Evolutionary conservation across 2,888 invertebrate species (phyloP), one percentile per base, ranked within the genome.

Genomic region (Caenorhabditis sinica): DNA sequence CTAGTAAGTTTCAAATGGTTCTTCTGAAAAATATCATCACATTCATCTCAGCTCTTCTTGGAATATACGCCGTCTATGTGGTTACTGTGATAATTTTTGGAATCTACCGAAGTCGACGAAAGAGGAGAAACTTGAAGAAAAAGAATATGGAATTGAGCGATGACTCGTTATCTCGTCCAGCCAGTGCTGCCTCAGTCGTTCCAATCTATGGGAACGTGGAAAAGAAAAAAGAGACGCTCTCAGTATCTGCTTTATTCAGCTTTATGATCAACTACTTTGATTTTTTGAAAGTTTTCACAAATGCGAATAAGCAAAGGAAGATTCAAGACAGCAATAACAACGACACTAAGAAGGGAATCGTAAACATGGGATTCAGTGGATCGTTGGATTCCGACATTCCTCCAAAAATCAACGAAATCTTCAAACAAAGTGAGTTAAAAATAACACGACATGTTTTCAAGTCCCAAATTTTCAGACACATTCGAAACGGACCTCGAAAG

Each of bases 11-110:
- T 36, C 23, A 49, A 15, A 51, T 9, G 11, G 9, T 2, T 17
- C 20, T 58, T 11, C 2, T n/a, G n/a, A n/a, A n/a, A n/a, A n/a
- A 1, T 45, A 0, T 20, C 61, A 36, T 23, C 25, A 43, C n/a
- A 17, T 23, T 23, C 25, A n/a, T 86, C 86, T 36, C 72, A 86
- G 94, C 94, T 79, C 93, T 94, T 79, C 92, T 94, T 40, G 82
- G 92, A 6, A 90, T 94, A 28, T 94, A 94, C 88, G 83, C 93
- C 23, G 69, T 93, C 1, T 94, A 94, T 89, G 94, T 94, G 86
- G 79, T 90, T 20, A 93, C 93, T 15, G 95, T 95, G 9, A 91
- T 95, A 28, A 80, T 93, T 4, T 93, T 94, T 9, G 88, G 91
- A 49, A 83, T 85, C 25, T 49, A 85, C 13, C 72, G 86, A 28